A percentile compares a stretch with the other conserved stretches of the same genome.
Evolutionary conservation across 2,888 invertebrate species (phyloP).

Genomic region (Caradrina kadenii): DNA sequence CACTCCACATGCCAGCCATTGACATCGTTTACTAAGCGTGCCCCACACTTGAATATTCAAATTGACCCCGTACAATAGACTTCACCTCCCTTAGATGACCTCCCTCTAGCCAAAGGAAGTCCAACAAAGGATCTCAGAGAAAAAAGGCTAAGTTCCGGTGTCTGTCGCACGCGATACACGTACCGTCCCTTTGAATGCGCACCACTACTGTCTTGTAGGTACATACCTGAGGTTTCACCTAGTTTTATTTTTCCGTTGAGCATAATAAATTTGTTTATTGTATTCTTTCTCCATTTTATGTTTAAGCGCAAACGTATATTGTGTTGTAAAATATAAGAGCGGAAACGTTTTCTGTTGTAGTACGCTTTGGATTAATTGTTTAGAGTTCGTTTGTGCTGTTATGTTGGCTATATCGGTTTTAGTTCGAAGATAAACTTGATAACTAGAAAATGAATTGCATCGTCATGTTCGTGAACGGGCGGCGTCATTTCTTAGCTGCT

Average conservation of each 20-base stretch:
- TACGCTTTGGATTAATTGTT: conserved; percentile 35
- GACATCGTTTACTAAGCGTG: conserved; percentile 79
- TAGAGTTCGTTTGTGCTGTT: conserved; percentile 6
- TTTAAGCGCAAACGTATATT: conserved; percentile 53
- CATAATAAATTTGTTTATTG: conserved; percentile 67
- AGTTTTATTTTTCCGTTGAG: conserved; percentile 59
- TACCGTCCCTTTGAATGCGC: conserved; percentile 63
- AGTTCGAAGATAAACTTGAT: conserved; percentile 39
- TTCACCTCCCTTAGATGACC: conserved; percentile 66
- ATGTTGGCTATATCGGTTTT: conserved; percentile 18
- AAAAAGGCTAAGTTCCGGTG: conserved; percentile 86
- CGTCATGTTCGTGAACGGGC: too few species aligned
- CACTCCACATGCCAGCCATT: conserved; percentile 67
- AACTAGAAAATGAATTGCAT: conserved; percentile 20
- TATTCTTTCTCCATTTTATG: conserved; percentile 59
- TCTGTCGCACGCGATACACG: conserved; percentile 79
- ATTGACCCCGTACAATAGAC: conserved; percentile 81
- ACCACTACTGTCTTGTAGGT: conserved; percentile 58
- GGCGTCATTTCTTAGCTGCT: too few species aligned
- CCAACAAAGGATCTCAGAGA: conserved; percentile 82
- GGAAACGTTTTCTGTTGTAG: conserved; percentile 36
- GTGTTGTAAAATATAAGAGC: conserved; percentile 46
- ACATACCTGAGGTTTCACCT: conserved; percentile 59
- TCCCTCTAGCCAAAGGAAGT: conserved; percentile 77
- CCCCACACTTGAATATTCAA: conserved; percentile 86